A percentile compares a stretch with the other conserved stretches of the same genome.
These are phyloP conservation scores for Mesoligia furuncula DNA, from an alignment of 2,888 invertebrate genomes.

Conservation along the genomic window DNA sequence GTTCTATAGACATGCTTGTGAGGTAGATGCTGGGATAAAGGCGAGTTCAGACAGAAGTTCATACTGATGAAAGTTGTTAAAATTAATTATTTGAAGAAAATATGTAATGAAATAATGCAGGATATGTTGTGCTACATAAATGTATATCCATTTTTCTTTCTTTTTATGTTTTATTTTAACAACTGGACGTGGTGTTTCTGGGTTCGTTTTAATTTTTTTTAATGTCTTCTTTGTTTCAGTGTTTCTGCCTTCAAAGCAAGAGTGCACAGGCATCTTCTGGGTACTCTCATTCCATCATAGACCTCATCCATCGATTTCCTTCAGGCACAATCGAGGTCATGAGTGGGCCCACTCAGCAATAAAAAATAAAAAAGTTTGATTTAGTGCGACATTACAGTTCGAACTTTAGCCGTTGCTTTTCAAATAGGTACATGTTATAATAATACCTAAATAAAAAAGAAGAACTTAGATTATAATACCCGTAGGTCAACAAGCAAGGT, in stretches of 20 bases:
- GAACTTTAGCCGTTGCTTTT: background rate
- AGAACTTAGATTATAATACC: background rate
- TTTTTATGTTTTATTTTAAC: background rate
- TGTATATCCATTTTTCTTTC: background rate
- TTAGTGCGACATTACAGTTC: background rate
- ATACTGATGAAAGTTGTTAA: background rate
- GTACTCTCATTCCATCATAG: no score
- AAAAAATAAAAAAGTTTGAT: no score
- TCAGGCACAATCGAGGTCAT: no score
- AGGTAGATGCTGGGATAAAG: slow-evolving; percentile 34
- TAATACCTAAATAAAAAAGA: no score
- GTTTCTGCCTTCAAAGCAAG: no score
- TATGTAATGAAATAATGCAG: no score
- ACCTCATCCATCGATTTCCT: no score
- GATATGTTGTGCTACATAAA: background rate
- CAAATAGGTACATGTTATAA: background rate
- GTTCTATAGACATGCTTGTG: slow-evolving; percentile 45
- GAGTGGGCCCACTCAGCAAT: no score
- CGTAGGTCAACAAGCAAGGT: no score
- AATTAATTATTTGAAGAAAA: no score
- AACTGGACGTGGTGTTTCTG: background rate
- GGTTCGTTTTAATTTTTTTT: background rate
- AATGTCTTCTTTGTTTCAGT: background rate
- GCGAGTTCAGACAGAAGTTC: slow-evolving; percentile 9
- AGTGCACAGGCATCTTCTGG: no score